These are phyloP conservation scores for Okapia johnstoni DNA, from an alignment of 2,113 vertebrate species.

Conservation along the genomic window DNA sequence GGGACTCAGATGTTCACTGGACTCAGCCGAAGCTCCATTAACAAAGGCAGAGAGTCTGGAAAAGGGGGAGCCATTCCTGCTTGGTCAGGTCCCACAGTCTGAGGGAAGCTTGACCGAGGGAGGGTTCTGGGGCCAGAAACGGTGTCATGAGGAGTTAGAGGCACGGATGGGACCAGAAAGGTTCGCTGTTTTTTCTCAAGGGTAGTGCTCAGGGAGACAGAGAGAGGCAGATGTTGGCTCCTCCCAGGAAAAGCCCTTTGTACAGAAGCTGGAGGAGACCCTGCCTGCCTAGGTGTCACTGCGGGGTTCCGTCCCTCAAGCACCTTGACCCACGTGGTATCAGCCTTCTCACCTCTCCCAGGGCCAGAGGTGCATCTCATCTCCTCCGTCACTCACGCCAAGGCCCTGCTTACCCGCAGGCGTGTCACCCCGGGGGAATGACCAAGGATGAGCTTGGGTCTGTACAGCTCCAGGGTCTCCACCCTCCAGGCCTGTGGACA, in stretches of 20 bases:
- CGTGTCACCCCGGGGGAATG: not conserved
- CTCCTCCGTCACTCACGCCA: not conserved
- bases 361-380: not conserved
- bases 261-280: not conserved
- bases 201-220: not conserved
- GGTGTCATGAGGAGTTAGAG: not conserved
- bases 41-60: not conserved
- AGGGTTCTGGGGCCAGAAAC: not conserved
- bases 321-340: not conserved
- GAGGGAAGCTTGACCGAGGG: not conserved
- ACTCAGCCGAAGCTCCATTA: not conserved
- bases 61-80: not conserved
- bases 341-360: not conserved
- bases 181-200: not conserved
- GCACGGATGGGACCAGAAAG: not conserved
- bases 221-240: not conserved
- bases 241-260: not conserved
- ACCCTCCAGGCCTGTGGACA: not conserved
- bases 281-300: not conserved
- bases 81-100: not conserved
- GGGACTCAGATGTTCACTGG: not conserved
- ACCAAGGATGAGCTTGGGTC: not conserved
- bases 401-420: not conserved
- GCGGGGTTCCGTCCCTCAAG: not conserved
- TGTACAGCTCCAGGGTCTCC: not conserved